Base-by-base conservation (phyloP, 2,113 vertebrate genomes). In the Bos indicus region DNA sequence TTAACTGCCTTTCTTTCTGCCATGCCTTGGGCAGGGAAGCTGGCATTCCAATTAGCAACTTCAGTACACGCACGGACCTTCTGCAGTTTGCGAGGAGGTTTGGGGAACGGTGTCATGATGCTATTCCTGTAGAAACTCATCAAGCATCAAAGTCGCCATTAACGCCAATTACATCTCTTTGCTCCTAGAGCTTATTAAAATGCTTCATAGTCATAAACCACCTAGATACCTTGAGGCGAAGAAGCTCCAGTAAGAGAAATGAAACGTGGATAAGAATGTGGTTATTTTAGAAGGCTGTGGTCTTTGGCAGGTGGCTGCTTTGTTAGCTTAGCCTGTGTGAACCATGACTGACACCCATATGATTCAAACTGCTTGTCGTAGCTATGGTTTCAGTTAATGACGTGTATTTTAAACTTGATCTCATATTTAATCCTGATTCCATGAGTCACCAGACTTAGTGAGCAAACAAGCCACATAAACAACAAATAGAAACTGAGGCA, bases 31-130 rank as follows among this genome's bases (percentile, higher is more conserved):
- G 98, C 97, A 97, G 67, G 36, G 97, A 98, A 98, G 98, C 97
- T 97, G 98, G 98, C 98, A 97, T 99, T 98, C 99, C 99, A 99
- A 99, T 99, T 99, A 99, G 98, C 95, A 98, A 97, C 97, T 96
- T 94, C 57, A 51, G 97, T 94, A 95, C 95, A 98, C 60, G 86
- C 93, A 62, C 71, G 4, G 97, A 96, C 97, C 97, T 97, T 98
- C 97, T 96, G 95, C 95, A 83, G 97, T 98, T 92, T 98, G 97
- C 96, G 96, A 98, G 96, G 97, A 82, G 94, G 97, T 98, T 97
- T 99, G 97, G 71, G 98, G 96, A 97, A 98, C 95, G 97, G 98
- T 98, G 98, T 98, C 97, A 1, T 48, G 90, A 98, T 95, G 98
- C 97, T 98, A 96, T 98, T 98, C 98, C 97, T 98, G 95, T 94